Evolutionary conservation across 30 jellyfish, hydroid and myxozoan species (phyloP).

Genomic region (Calvadosia cruxmelitensis): DNA sequence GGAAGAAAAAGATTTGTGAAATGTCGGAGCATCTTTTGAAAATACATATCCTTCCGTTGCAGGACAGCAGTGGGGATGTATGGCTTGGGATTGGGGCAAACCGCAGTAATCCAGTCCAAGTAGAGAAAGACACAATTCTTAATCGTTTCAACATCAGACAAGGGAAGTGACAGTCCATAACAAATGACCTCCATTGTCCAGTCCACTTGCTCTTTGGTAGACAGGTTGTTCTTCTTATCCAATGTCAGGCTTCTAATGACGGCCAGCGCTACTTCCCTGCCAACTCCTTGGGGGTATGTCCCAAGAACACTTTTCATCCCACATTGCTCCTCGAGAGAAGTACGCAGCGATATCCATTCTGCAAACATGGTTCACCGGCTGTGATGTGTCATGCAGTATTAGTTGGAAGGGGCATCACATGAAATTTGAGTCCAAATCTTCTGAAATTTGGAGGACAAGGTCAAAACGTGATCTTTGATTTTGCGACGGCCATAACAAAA

Average conservation of each 20-base stretch:
- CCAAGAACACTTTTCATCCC: conserved; percentile 77
- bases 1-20: conserved; percentile 70
- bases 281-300: conserved; percentile 75
- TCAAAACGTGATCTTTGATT: too few species aligned
- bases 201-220: conserved; percentile 64
- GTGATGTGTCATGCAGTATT: too few species aligned
- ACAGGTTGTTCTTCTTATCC: conserved; percentile 48
- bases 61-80: conserved; percentile 63
- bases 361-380: conserved; percentile 37
- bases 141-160: conserved; percentile 81
- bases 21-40: conserved; percentile 56
- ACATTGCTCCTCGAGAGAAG: conserved; percentile 63
- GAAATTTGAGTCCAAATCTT: too few species aligned
- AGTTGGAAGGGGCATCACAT: too few species aligned
- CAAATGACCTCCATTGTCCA: conserved; percentile 99
- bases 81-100: conserved; percentile 41
- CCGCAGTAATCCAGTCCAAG: conserved; percentile 68
- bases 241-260: conserved; percentile 59
- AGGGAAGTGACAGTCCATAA: conserved; percentile 83
- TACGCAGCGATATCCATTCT: conserved; percentile 87
- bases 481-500: too few species aligned
- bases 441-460: too few species aligned
- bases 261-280: conserved; percentile 70
- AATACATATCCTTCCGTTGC: conserved; percentile 45
- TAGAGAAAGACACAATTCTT: conserved; percentile 76